Evolutionary conservation across 2,113 vertebrate genomes (phyloP), one percentile per base, ranked within the genome.

Genomic region (Serilophus lunatus): DNA sequence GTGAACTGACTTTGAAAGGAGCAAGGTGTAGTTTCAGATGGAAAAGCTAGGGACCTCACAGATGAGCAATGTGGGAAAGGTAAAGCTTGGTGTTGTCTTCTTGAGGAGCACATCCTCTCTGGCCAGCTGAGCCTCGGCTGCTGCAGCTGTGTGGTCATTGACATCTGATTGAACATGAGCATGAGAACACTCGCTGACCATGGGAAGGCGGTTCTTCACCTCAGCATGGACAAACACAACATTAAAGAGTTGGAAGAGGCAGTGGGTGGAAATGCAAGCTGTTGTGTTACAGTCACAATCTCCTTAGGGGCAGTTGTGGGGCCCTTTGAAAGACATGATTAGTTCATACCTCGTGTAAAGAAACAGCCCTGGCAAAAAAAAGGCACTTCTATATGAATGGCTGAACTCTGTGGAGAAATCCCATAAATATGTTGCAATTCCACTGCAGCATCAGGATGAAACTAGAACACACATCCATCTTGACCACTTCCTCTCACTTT

Each of bases 121-220:
- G 12, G 0, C 12, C 40, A 82, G 22, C 26, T 76, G 82, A 79
- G 18, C 53, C 22, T 64, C 40, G 35, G 33, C 53, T 71, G 44
- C 57, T 82, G 18, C 57, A 72, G 29, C 54, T n/a, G 14, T 49
- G 36, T 4, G 5, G 45, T 49, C 9, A 2, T 13, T 47, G 44
- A 35, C 35, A n/a, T 26, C 16, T 66, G 12, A 17, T 74, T 7
- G 5, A 86, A 88, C 7, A 1, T 8, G 28, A 77, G 45, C 3
- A 2, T 11, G 31, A 35, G 59, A 88, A 65, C 6, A 8, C 0
- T 4, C 53, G 60, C 23, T 1, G 2, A 24, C 14, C 3, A 3
- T 17, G 10, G 19, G n/a, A 86, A 95, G n/a, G 3, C 14, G 40
- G 11, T 88, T 47, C 2, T 0, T 57, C 24, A 49, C 50, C 54